Base-by-base conservation (phyloP, 2,888 invertebrate genomes). In the Branchellion lobata region DNA sequence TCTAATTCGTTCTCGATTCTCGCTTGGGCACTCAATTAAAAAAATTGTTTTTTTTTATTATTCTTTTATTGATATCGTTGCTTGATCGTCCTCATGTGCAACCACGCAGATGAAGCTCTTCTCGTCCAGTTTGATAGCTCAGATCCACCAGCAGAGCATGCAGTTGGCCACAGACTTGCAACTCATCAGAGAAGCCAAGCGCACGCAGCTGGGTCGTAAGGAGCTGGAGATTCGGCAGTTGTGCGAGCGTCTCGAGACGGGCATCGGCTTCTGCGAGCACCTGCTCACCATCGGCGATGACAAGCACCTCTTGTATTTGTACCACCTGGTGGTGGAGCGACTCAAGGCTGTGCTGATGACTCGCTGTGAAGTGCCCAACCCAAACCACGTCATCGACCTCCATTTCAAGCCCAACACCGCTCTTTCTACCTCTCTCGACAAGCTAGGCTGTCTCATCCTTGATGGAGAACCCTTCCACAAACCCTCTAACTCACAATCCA, bases 231-330 rank as follows among this genome's bases (percentile, higher is more conserved):
- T 95, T 72, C 92, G 93, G 85, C 91, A 93, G 85, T 90, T 94
- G 21, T 93, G 93, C 0, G 91, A 91, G 86, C 92, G 94, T 87
- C 93, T 95, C 24, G 94, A 94, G 89, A 94, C 95, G 89, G 94
- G 94, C 87, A 92, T 94, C 83, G 91, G 91, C 83, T 94, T 95
- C 88, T 93, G 94, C 79, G 91, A 91, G 85, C 91, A 91, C 84
- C 93, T 93, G 40, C 89, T 95, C 73, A 91, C 84, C 21, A 83
- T 84, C 29, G 85, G 85, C 0, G 84, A 84, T 78, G 84, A 85
- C 78, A 80, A 84, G 33, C 85, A 85, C 18, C 82, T 87, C n/a
- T 82, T 87, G 18, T 85, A 84, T 80, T 83, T 85, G 8, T 85
- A 85, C 81, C 84, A 84, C 47, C 71, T 84, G 3, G 84, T 87